phyloP scores from a whole-genome alignment of 2,113 vertebrate species.

The Leuciscus idus region DNA sequence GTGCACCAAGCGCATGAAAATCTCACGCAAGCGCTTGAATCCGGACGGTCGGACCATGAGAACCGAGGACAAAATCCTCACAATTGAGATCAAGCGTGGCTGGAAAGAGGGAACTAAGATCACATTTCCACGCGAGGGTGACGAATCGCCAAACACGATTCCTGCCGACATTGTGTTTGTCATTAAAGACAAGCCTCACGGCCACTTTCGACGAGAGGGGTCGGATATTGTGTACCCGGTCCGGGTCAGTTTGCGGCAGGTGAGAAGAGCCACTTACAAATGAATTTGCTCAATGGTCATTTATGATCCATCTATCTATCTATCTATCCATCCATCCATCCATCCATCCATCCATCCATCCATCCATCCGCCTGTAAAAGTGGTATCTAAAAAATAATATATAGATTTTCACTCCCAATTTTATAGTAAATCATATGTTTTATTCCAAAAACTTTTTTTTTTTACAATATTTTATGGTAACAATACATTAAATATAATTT shows the following conservation, averaged over 20 bases:
- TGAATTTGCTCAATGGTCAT: background rate
- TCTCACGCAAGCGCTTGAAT: slow-evolving; percentile 93
- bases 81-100: slow-evolving; percentile 95
- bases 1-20: slow-evolving; percentile 96
- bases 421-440: background rate
- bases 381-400: no score
- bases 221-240: slow-evolving; percentile 95
- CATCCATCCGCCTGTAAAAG: background rate
- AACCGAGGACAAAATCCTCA: slow-evolving; percentile 96
- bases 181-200: slow-evolving; percentile 97
- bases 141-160: slow-evolving; percentile 90
- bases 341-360: background rate
- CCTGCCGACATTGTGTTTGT: slow-evolving; percentile 97
- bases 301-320: background rate
- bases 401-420: background rate
- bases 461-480: background rate
- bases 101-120: slow-evolving; percentile 99
- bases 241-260: slow-evolving; percentile 92
- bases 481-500: background rate
- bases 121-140: slow-evolving; percentile 95
- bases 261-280: slow-evolving; percentile 67
- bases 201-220: slow-evolving; percentile 93
- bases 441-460: background rate
- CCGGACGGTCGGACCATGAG: slow-evolving; percentile 91
- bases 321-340: background rate